Percentiles rank a stretch among this genome's conserved stretches.
Evolutionary conservation across 2,888 invertebrate species (phyloP).

Genomic region (Latrodectus elegans): DNA sequence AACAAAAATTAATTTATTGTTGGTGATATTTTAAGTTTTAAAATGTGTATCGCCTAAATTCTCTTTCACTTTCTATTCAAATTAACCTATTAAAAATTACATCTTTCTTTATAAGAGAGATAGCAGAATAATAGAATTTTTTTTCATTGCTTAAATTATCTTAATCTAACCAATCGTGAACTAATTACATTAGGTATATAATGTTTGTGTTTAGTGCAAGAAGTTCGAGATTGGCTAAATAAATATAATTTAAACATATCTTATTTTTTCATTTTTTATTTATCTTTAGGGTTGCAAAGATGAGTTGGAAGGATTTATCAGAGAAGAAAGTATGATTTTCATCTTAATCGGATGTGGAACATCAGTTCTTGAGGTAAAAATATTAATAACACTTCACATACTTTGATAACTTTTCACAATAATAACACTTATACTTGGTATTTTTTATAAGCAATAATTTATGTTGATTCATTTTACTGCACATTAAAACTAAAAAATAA

Average conservation of each 20-base stretch:
- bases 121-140: background rate
- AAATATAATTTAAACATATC: background rate
- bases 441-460: background rate
- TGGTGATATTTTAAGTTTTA: too few relatives aligned
- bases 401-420: background rate
- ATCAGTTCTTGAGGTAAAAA: slow-evolving; percentile 68
- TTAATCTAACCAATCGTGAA: background rate
- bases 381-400: background rate
- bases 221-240: background rate
- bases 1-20: too few relatives aligned
- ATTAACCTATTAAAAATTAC: too few relatives aligned
- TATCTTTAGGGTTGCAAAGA: slow-evolving; percentile 68
- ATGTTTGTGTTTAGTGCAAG: background rate
- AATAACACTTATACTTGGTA: background rate
- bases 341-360: slow-evolving; percentile 70
- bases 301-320: slow-evolving; percentile 69
- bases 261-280: background rate
- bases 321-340: slow-evolving; percentile 70
- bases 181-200: background rate
- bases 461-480: background rate
- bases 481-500: background rate
- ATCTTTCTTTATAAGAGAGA: background rate
- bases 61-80: too few relatives aligned
- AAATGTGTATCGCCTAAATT: too few relatives aligned
- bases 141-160: background rate